phyloP scores from a whole-genome alignment of 1,140 invertebrate species.

The Lamellibrachia luymesi region DNA sequence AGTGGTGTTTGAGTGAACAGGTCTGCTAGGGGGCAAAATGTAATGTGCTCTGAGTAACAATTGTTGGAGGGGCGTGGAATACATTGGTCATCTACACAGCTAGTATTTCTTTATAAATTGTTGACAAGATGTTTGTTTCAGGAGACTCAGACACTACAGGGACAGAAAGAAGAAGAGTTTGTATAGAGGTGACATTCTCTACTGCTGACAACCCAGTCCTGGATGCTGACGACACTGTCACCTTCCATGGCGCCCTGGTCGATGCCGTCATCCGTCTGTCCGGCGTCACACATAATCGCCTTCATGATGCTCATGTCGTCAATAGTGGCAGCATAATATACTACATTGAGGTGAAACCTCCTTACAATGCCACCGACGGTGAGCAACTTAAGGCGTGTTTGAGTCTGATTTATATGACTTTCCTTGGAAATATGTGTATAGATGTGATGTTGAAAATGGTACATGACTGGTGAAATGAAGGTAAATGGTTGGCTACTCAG shows the following conservation, averaged over 20 bases:
- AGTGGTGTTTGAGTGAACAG: too few relatives aligned
- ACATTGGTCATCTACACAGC: too few relatives aligned
- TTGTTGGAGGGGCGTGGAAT: too few relatives aligned
- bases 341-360: background rate
- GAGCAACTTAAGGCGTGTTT: background rate
- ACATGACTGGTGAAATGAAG: too few relatives aligned
- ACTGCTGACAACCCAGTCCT: background rate
- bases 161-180: background rate
- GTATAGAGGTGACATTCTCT: background rate
- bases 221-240: background rate
- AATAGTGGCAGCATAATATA: background rate
- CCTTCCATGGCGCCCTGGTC: background rate
- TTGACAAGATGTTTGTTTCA: background rate
- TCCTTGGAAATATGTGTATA: too few relatives aligned
- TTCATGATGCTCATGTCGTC: background rate
- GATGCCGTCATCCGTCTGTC: background rate
- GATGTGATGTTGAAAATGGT: too few relatives aligned
- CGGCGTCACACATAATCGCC: background rate
- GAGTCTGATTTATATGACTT: too few relatives aligned
- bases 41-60: too few relatives aligned
- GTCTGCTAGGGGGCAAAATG: too few relatives aligned
- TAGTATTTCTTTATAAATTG: too few relatives aligned
- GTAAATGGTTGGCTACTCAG: too few relatives aligned
- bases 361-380: background rate
- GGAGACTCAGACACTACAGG: background rate